Conservation (phyloP, 53 echinoderm and acorn worm species). For the Arbacia lixula region DNA sequence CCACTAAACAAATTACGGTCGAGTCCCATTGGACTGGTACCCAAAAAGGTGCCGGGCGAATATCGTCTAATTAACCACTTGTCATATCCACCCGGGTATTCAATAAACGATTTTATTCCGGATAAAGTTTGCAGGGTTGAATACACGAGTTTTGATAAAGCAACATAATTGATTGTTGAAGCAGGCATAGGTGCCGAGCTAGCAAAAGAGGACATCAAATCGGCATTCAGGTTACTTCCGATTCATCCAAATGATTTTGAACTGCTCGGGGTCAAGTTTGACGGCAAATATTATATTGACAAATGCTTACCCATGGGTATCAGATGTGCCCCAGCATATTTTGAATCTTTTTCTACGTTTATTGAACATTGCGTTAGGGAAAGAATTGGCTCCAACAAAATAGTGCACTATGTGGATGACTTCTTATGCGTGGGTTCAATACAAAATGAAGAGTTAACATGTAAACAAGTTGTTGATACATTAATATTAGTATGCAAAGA, state of each 20-base stretch:
- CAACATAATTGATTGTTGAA: not conserved
- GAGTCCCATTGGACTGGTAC: conserved; percentile 54
- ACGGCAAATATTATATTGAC: conserved; percentile 42
- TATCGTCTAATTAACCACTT: conserved; percentile 51
- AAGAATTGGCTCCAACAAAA: not conserved
- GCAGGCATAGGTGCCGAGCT: conserved; percentile 41
- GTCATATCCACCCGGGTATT: conserved; percentile 45
- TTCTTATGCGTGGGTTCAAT: conserved; percentile 16
- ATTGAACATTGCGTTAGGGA: conserved; percentile 39
- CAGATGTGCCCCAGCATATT: conserved; percentile 41
- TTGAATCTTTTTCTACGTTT: conserved; percentile 57
- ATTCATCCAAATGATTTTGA: conserved; percentile 49
- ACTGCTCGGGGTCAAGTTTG: conserved; percentile 44
- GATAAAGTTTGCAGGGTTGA: conserved; percentile 1
- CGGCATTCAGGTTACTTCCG: conserved; percentile 27
- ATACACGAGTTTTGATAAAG: conserved; percentile 49
- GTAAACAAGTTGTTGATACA: not conserved
- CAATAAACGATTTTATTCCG: conserved; percentile 23
- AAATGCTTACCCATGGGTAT: conserved; percentile 67
- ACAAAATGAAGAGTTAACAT: not conserved
- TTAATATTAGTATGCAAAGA: conserved; percentile 1
- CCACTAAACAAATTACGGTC: conserved; percentile 38
- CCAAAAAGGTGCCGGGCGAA: conserved; percentile 49
- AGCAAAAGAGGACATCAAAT: conserved; percentile 53
- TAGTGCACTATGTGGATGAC: conserved; percentile 59